Conservation (phyloP, 2,888 invertebrate genomes). For the Leptopilina drosophilae region DNA sequence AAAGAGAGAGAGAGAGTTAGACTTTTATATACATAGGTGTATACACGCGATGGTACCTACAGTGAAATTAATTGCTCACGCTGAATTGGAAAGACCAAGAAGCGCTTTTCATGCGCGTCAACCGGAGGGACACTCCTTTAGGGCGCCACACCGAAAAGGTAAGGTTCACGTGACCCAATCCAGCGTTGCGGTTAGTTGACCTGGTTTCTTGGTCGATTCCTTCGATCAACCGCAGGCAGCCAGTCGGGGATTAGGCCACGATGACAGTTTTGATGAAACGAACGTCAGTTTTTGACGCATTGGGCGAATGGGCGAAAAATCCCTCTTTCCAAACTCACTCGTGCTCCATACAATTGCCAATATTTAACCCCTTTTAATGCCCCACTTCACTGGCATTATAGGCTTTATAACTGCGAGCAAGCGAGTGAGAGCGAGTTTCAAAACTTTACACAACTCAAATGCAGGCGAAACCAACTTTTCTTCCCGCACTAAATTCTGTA, state of each 20-base stretch:
- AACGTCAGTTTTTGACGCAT: slow-evolving; percentile 25
- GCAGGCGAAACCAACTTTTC: slow-evolving; percentile 4
- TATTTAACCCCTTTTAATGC: not conserved
- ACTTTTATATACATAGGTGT: no score
- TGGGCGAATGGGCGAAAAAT: slow-evolving; percentile 20
- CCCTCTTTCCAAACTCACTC: not conserved
- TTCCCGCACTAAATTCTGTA: not conserved
- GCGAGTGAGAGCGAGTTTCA: not conserved
- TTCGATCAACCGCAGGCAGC: slow-evolving; percentile 35
- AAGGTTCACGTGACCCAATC: slow-evolving; percentile 36
- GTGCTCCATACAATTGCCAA: not conserved
- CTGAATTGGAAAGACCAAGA: no score
- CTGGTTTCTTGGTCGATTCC: slow-evolving; percentile 37
- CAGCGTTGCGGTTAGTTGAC: slow-evolving; percentile 29
- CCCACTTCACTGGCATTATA: not conserved
- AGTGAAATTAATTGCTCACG: no score
- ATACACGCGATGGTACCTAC: no score
- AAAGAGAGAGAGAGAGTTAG: no score
- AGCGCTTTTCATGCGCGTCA: not conserved
- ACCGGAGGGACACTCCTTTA: slow-evolving; percentile 1
- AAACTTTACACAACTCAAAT: slow-evolving; percentile 9
- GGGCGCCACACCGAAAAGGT: not conserved
- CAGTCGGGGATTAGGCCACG: slow-evolving; percentile 4
- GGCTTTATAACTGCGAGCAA: not conserved
- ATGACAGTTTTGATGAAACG: slow-evolving; percentile 37